Conservation (phyloP, 2,888 invertebrate species). For the Cheilosia vulpina region DNA sequence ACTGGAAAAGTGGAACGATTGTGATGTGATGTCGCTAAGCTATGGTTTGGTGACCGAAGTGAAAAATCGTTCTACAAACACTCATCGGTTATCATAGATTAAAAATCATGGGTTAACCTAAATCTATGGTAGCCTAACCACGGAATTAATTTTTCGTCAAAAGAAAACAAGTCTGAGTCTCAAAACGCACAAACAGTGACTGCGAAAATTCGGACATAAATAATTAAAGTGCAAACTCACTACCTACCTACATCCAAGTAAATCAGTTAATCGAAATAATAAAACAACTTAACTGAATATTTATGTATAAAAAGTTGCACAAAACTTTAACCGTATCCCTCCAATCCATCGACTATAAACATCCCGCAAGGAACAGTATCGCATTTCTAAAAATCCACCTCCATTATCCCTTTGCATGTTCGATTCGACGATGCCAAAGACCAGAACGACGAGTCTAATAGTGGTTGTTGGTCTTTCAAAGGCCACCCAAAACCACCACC, state of each 20-base stretch:
- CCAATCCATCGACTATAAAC: background rate
- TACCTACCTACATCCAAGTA: background rate
- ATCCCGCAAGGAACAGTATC: constrained; percentile 58
- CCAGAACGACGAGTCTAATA: constrained; percentile 20
- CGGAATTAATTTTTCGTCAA: too few species aligned
- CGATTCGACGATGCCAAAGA: constrained; percentile 47
- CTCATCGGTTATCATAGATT: too few species aligned
- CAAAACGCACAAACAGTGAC: background rate
- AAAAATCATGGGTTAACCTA: too few species aligned
- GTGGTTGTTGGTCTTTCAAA: constrained; percentile 1
- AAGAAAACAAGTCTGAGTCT: too few species aligned
- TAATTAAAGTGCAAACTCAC: constrained; percentile 16
- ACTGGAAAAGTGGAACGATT: too few species aligned
- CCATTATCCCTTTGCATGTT: constrained; percentile 65
- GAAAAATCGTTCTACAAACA: too few species aligned
- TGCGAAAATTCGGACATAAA: background rate
- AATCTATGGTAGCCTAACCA: too few species aligned
- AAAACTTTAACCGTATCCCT: background rate
- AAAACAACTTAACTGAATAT: constrained; percentile 53
- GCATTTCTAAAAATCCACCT: constrained; percentile 69
- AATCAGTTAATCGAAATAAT: constrained; percentile 26
- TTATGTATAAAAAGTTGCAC: constrained; percentile 8
- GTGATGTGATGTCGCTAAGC: too few species aligned
- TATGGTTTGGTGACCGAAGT: too few species aligned
- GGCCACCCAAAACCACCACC: constrained; percentile 10